Percentiles rank a stretch among this genome's conserved stretches.
These are phyloP conservation scores for Enteromius argenteus DNA, from an alignment of 2,797 vertebrate genomes.

Conservation along the genomic window DNA sequence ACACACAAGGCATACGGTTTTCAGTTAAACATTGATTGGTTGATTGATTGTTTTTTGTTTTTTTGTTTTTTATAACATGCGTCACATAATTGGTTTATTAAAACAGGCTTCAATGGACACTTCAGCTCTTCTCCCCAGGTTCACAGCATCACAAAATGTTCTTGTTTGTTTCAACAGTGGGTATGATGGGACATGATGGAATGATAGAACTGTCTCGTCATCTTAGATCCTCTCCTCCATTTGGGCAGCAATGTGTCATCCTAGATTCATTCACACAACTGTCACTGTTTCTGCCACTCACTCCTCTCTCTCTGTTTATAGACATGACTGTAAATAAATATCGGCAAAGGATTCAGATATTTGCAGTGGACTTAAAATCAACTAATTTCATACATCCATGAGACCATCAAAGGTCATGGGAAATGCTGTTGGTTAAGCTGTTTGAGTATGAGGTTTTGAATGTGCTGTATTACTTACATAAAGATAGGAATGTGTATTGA, in stretches of 20 bases:
- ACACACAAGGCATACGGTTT: not conserved
- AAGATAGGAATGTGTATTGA: not conserved
- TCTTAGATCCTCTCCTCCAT: conserved; percentile 24
- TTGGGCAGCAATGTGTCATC: conserved; percentile 33
- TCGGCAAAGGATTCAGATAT: not conserved
- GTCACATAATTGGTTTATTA: not conserved
- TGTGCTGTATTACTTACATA: not conserved
- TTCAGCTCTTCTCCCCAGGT: not conserved
- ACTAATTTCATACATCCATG: not conserved
- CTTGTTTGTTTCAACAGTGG: conserved; percentile 18
- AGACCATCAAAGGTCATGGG: not conserved
- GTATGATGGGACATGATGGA: conserved; percentile 35
- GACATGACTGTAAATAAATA: conserved; percentile 7
- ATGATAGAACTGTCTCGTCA: conserved; percentile 31
- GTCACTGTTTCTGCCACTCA: conserved; percentile 15
- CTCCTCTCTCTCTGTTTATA: not conserved
- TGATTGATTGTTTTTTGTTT: not conserved
- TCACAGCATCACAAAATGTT: not conserved
- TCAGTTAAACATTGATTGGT: not conserved
- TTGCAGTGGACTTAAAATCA: not conserved
- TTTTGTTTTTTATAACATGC: not conserved
- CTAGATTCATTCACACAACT: conserved; percentile 43
- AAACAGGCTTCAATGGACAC: not conserved
- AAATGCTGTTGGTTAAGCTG: not conserved
- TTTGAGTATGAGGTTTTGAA: not conserved